Evolutionary conservation across 1,140 invertebrate species (phyloP), one percentile per base, ranked within the genome.

Genomic region (Elymnias hypermnestra): DNA sequence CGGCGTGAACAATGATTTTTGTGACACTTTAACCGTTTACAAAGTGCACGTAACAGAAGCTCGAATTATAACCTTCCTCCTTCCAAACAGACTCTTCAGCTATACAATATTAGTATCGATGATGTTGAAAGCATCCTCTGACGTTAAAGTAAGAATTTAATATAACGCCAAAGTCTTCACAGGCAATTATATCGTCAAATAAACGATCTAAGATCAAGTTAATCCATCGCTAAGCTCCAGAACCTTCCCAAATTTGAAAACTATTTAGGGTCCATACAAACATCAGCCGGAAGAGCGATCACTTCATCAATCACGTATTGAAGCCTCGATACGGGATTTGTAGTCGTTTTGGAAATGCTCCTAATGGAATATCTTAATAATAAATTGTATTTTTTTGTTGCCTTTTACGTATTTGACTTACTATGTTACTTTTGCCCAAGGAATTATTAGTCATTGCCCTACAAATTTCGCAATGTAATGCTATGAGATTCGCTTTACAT

Each of bases 301-400:
- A 23, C 42, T 41, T 39, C 46, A 58, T 58, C 56, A 38, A 58
- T 58, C 56, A 58, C 42, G 13, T 6, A 46, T 43, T 53, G 50
- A 53, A 53, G 42, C 41, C 28, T 40, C 28, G 37, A 40, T 35
- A 44, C 29, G 31, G 39, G 39, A 41, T 41, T 41, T 41, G 39
- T 41, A 17, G 25, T 15, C 29, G 7, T 5, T 33, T 33, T 33
- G 29, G 29, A 33, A 33, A 33, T 15, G 29, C 7, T 33, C 29
- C 29, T 33, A 33, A 33, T 33, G 29, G 29, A 33, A 33, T 33
- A 15, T 33, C 29, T 33, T 33, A 33, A 33, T 33, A 33, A 33
- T 33, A 33, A 33, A 33, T 33, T 33, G 29, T 33, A 14, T 15
- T 33, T 33, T 33, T 33, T 33, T 33, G n/a, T 33, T 6, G 19